Evolutionary conservation across 2,888 invertebrate species (phyloP), one percentile per base, ranked within the genome.

Genomic region (Agonopterix subpropinquella): DNA sequence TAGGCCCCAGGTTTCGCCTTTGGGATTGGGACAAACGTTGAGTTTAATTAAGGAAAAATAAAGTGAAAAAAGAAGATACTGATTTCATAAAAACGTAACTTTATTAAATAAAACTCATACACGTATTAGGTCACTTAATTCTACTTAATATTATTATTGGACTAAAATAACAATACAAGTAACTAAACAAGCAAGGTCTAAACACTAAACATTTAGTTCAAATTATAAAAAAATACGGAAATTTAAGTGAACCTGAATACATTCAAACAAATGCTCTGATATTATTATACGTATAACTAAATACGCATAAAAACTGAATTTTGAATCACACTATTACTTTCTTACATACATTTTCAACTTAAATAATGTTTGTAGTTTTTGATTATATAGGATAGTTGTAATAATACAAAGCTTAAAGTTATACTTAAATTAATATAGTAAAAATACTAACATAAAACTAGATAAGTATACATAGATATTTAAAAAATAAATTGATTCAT

Each of bases 71-170:
- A 28, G 2, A 18, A 15, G 15, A 15, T 15, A 15, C 4, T 18
- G 37, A 37, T 41, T 36, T 13, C 10, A 35, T 37, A 43, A 43
- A 43, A 43, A 47, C 4, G 8, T 18, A 2, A 9, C 11, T 43
- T 47, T 47, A 45, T 45, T 44, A 10, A 49, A 43, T 42, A 54
- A 56, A 59, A 71, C 58, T 64, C 72, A 70, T 61, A 66, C 68
- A 69, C 64, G 66, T 67, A 70, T 66, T 69, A 68, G 70, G 67
- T 58, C 67, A 70, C 67, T 61, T 67, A 68, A 55, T 50, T 53
- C 56, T 67, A 80, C 82, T 83, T 82, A 61, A 64, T 80, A 82
- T 81, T 77, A 80, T 83, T 82, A 82, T 77, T 50, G 15, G 18
- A 65, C 53, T 56, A 65, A 48, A 73, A 81, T 82, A 83, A 83